These are phyloP conservation scores for Lumbricus terrestris DNA, from an alignment of 2,888 invertebrate species.

Conservation along the genomic window DNA sequence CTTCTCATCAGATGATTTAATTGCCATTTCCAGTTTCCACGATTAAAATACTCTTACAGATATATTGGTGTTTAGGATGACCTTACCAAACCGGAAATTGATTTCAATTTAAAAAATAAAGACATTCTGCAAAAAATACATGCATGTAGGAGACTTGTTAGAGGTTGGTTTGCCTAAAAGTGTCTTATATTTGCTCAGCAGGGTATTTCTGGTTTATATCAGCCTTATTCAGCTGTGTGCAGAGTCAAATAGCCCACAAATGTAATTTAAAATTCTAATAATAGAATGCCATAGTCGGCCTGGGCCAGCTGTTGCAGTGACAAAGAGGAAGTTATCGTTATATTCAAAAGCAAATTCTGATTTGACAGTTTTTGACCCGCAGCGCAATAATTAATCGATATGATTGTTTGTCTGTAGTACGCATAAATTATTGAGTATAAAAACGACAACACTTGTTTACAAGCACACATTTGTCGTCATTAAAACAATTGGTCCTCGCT, in stretches of 20 bases:
- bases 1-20: too few relatives aligned
- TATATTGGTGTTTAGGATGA: background rate
- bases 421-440: background rate
- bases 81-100: conserved; percentile 3
- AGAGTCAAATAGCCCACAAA: background rate
- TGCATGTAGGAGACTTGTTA: background rate
- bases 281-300: background rate
- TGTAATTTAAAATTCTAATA: background rate
- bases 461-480: background rate
- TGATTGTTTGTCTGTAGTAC: background rate
- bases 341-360: background rate
- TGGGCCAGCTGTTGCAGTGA: background rate
- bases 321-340: background rate
- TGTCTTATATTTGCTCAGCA: background rate
- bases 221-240: background rate
- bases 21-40: too few relatives aligned
- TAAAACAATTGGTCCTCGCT: background rate
- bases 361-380: background rate
- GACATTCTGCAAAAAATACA: background rate
- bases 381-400: background rate
- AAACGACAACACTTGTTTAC: background rate
- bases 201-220: background rate
- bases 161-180: background rate
- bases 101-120: conserved; percentile 3
- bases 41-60: too few relatives aligned